Base-by-base conservation (phyloP, 2,888 invertebrate genomes). In the Aproaerema taeniolella region DNA sequence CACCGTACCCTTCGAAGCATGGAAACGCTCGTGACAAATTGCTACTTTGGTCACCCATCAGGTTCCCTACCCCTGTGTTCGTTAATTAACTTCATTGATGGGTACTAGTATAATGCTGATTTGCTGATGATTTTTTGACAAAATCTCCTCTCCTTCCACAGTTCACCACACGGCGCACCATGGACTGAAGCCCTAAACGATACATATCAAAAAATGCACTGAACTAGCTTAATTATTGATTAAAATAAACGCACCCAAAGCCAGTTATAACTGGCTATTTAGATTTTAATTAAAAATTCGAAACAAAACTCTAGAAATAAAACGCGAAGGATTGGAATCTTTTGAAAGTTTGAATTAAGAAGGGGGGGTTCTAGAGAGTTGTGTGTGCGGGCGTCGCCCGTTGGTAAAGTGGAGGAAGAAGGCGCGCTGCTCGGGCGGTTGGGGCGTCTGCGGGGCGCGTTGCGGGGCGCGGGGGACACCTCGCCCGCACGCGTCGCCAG, bases 401-500 rank as follows among this genome's bases (percentile, higher is more conserved):
- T 24, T 14, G 15, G 29, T 14, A 38, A 20, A 33, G 39, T 32
- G 63, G 89, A 88, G 88, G 89, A 87, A 79, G 87, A 88, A 67
- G 73, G 69, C 55, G 72, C 70, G 24, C 30, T 37, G 37, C 16
- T 37, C 53, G 88, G 89, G 72, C 88, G 91, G 88, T 85, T 91
- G 71, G 88, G 88, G 71, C 88, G 91, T 88, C 85, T 90, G 71
- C 89, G 88, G 71, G 90, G 89, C 68, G 89, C 89, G 81, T 89
- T 91, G 80, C 89, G 91, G 58, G 91, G 91, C 70, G 90, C 91
- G 76, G 89, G 91, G 69, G 90, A 90, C 63, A 89, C 90, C 75
- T 90, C 91, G 70, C 91, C 91, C 58, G 88, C 90, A 73, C 88
- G 91, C 61, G 91, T 92, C 67, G 92, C 93, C 72, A 90, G 88